Conservation (phyloP, 2,797 vertebrate genomes). For the Anabas testudineus region DNA sequence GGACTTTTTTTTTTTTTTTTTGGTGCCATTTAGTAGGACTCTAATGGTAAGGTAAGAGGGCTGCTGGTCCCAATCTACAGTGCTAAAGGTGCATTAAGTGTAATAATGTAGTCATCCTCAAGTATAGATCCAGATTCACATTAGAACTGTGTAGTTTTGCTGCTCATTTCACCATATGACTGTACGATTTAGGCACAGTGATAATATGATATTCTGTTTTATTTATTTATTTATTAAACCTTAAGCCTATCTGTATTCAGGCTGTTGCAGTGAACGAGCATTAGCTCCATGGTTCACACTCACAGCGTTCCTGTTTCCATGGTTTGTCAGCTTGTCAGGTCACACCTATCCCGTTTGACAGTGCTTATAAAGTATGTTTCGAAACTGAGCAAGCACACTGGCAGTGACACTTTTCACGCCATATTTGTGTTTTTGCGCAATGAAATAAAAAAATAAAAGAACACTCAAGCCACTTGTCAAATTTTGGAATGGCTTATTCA, state of each 20-base stretch:
- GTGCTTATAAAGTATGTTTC: conserved; percentile 27
- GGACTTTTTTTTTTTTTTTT: too few species aligned
- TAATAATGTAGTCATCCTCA: background rate
- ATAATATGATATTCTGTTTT: too few species aligned
- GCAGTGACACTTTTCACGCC: conserved; percentile 9
- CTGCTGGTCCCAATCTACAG: too few species aligned
- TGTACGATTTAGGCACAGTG: too few species aligned
- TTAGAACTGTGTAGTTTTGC: background rate
- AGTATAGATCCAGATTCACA: background rate
- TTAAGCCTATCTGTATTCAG: background rate
- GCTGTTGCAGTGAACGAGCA: background rate
- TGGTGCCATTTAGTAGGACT: too few species aligned
- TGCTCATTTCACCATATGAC: too few species aligned
- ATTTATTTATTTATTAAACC: too few species aligned
- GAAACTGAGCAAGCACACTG: conserved; percentile 3
- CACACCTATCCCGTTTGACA: conserved; percentile 31
- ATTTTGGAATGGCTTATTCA: conserved; percentile 3
- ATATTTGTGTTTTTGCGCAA: conserved; percentile 30
- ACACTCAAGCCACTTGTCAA: conserved; percentile 29
- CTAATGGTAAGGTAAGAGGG: too few species aligned
- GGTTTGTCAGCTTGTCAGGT: conserved; percentile 40
- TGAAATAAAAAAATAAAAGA: conserved; percentile 42
- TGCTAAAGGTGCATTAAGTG: too few species aligned
- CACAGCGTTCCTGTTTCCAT: conserved; percentile 5
- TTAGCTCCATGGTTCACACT: conserved; percentile 18